Base-by-base conservation (phyloP, 2,113 vertebrate genomes). In the Leptobrachium ailaonicum region DNA sequence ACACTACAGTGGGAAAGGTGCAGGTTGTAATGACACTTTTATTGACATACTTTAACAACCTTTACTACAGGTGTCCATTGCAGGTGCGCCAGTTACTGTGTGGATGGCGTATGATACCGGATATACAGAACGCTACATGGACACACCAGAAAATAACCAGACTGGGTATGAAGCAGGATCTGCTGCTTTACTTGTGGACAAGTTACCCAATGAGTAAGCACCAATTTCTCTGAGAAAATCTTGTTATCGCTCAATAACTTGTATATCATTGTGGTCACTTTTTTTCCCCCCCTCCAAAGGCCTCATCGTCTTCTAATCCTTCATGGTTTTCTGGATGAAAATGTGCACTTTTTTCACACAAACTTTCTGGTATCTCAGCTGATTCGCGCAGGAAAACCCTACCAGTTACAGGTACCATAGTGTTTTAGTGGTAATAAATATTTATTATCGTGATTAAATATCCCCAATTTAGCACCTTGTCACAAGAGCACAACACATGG, bases 281-380 rank as follows among this genome's bases (percentile, higher is more conserved):
- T 14, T 56, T 71, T 78, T 54, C 2, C 32, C 76, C 76, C 20
- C 20, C 2, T 60, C 13, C 11, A 82, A 32, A 99, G 97, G 92
- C 97, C 97, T 81, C 98, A 99, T 84, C 95, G 97, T 85, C 91
- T 99, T 89, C 91, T 99, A 82, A 99, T 99, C 87, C 95, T 99
- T 58, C 97, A 99, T 12, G 97, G 97, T 67, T 99, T 98, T 90
- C 92, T 99, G 82, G 97, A 99, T 83, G 97, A 99, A 90, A 98
- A 99, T 4, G 97, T 99, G 93, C 97, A 99, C 94, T 99, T 99
- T 95, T 99, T 99, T 89, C 97, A 99, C 90, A 99, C 97, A 83
- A 99, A 98, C 85, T 98, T 98, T 91, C 91, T 99, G 47, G 96
- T 99, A 82, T 98, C 97, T 32, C 97, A 99, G 89, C 95, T 99